A percentile compares a stretch with the other conserved stretches of the same genome.
Evolutionary conservation across 1,140 invertebrate genomes (phyloP).

Genomic region (Drosophila subpulchrella): DNA sequence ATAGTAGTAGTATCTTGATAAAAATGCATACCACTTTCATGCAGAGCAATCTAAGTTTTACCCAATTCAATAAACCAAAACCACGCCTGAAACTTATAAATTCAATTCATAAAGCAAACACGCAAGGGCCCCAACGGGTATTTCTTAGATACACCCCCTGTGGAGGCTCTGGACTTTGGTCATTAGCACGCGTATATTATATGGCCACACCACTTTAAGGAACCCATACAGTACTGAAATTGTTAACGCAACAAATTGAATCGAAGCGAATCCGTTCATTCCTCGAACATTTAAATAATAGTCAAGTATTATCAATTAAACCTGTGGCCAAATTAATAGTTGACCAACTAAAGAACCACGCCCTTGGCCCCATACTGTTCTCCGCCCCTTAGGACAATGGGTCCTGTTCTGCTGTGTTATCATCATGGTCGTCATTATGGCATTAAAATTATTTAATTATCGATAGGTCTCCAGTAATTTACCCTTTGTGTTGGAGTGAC

Average conservation of each 20-base stretch:
- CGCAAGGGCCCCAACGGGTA: slow-evolving; percentile 30
- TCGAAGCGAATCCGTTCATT: slow-evolving; percentile 53
- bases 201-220: background rate
- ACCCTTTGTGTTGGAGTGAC: slow-evolving; percentile 26
- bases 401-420: slow-evolving; percentile 8
- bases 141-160: slow-evolving; percentile 4
- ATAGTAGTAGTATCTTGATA: slow-evolving; percentile 1
- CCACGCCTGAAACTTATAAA: slow-evolving; percentile 45
- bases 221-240: slow-evolving; percentile 53
- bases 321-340: slow-evolving; percentile 77
- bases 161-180: slow-evolving; percentile 4
- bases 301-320: slow-evolving; percentile 82
- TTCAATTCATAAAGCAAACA: slow-evolving; percentile 57
- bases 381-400: background rate
- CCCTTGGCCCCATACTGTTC: background rate
- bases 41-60: background rate
- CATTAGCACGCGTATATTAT: slow-evolving; percentile 20
- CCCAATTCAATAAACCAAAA: slow-evolving; percentile 29
- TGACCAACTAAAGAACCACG: slow-evolving; percentile 29
- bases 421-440: slow-evolving; percentile 23
- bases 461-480: slow-evolving; percentile 31
- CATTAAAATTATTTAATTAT: slow-evolving; percentile 59
- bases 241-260: slow-evolving; percentile 73
- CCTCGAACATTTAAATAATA: slow-evolving; percentile 73
- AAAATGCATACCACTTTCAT: slow-evolving; percentile 5